Evolutionary conservation across 2,113 vertebrate genomes (phyloP).

Genomic region (Rhinichthys klamathensis): DNA sequence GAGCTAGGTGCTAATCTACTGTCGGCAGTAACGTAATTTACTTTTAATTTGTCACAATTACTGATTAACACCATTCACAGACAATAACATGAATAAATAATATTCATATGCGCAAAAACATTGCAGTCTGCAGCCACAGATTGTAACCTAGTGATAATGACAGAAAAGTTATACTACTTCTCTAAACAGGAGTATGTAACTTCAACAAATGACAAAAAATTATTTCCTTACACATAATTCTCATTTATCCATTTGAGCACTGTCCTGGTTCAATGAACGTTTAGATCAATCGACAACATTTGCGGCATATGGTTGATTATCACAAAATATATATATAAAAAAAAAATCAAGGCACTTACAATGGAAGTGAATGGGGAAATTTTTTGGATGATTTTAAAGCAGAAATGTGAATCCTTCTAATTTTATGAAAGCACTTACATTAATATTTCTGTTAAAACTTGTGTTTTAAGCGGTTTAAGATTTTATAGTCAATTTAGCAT

Average conservation of each 20-base stretch:
- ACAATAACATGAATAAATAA: constrained; percentile 37
- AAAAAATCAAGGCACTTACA: not conserved
- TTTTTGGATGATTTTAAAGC: not conserved
- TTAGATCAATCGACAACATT: not conserved
- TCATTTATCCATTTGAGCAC: not conserved
- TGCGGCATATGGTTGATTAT: not conserved
- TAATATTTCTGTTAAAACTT: not conserved
- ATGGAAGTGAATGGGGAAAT: not conserved
- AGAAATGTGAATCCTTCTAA: not conserved
- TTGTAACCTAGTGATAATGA: not conserved
- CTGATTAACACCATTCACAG: constrained; percentile 29
- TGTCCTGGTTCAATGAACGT: not conserved
- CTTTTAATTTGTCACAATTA: constrained; percentile 21
- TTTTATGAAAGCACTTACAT: not conserved
- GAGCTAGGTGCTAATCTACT: not conserved
- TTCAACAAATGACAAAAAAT: not conserved
- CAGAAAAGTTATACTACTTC: not conserved
- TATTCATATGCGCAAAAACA: constrained; percentile 44
- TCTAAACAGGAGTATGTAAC: not conserved
- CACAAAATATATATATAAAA: not conserved
- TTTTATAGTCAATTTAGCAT: not conserved
- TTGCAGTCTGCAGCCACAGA: constrained; percentile 22
- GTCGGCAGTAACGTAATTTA: constrained; percentile 36
- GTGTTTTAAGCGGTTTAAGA: not conserved
- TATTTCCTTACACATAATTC: not conserved